Conservation (phyloP, 2,888 invertebrate genomes). For the Vesta saturnalis region DNA sequence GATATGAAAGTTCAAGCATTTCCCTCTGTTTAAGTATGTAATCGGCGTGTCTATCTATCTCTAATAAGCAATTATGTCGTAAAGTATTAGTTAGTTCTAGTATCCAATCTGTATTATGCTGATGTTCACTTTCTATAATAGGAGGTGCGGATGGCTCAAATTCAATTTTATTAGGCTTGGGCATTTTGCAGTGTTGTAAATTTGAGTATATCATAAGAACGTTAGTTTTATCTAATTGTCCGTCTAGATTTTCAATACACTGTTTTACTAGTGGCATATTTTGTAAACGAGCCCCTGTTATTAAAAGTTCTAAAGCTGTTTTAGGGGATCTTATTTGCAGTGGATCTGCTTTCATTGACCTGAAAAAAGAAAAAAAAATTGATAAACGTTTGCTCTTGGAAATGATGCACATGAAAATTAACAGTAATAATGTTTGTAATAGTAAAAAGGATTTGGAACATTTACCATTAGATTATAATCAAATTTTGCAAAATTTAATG, state of each 20-base stretch:
- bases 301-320: conserved; percentile 75
- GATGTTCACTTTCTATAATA: conserved; percentile 54
- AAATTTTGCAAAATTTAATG: no score
- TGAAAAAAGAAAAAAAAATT: no score
- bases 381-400: no score
- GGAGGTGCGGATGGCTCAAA: conserved; percentile 60
- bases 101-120: conserved; percentile 57
- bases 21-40: conserved; percentile 66
- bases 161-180: conserved; percentile 50
- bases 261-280: conserved; percentile 75
- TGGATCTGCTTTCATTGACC: conserved; percentile 57
- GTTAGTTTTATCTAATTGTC: conserved; percentile 70
- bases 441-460: no score
- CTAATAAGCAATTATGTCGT: conserved; percentile 72
- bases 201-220: conserved; percentile 73
- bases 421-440: no score
- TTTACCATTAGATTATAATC: no score
- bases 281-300: conserved; percentile 79
- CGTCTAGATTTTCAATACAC: conserved; percentile 74
- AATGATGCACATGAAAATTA: no score
- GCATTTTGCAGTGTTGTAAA: conserved; percentile 58
- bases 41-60: conserved; percentile 69
- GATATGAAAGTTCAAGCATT: conserved; percentile 71
- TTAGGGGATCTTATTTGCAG: conserved; percentile 54
- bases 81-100: conserved; percentile 68